Percentiles rank a stretch among this genome's conserved stretches.
Evolutionary conservation across 1,140 invertebrate genomes (phyloP).

Genomic region (Homalodisca vitripennis): DNA sequence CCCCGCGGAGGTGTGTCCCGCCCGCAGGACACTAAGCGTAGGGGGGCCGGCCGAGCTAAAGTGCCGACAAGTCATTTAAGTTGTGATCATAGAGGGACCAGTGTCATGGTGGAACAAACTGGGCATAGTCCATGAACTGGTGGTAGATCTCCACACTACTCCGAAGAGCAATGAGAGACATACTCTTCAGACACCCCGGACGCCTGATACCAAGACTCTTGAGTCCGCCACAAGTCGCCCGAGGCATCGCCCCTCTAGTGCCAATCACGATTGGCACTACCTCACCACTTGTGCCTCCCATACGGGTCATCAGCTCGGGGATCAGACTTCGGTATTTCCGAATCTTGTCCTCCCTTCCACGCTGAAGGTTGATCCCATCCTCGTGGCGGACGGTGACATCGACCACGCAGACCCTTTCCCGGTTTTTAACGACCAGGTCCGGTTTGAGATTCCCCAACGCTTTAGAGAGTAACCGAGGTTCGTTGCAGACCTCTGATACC

Average conservation of each 20-base stretch:
- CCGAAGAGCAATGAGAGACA: not conserved
- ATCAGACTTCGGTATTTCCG: conserved; percentile 1
- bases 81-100: not conserved
- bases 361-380: not conserved
- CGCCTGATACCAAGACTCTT: not conserved
- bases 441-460: rapidly evolving
- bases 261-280: not conserved
- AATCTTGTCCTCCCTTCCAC: conserved; percentile 12
- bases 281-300: not conserved
- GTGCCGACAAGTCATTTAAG: not conserved
- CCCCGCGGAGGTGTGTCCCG: not conserved
- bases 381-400: conserved; percentile 16
- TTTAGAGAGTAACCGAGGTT: conserved; percentile 6
- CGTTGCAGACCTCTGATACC: not conserved
- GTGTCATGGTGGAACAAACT: not conserved
- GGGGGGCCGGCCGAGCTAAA: not conserved
- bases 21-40: not conserved
- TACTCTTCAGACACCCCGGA: not conserved
- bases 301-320: not conserved
- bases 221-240: not conserved
- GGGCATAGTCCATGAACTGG: not conserved
- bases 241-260: no score
- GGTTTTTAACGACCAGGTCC: not conserved
- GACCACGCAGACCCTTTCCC: no score
- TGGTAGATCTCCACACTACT: not conserved